phyloP scores from a whole-genome alignment of 1,140 invertebrate species.

The Glossosoma conforme region DNA sequence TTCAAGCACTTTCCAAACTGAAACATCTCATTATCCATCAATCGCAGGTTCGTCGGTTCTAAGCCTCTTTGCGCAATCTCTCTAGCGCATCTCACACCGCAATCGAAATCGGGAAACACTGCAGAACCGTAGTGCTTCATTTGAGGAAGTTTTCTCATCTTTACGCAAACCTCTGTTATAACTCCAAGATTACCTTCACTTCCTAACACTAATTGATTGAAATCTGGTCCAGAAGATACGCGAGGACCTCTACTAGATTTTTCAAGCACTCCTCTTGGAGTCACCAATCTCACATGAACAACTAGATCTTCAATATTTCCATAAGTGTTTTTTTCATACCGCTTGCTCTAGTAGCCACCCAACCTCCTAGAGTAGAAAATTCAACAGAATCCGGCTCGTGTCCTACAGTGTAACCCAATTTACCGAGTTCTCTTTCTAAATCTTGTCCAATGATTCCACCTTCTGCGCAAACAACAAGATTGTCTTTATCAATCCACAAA shows the following conservation, averaged over 20 bases:
- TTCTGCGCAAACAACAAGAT: constrained; percentile 73
- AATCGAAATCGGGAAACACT: constrained; percentile 88
- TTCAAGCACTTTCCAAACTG: constrained; percentile 88
- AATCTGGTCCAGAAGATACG: constrained; percentile 91
- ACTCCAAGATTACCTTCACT: constrained; percentile 95
- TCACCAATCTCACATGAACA: constrained; percentile 85
- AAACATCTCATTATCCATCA: constrained; percentile 98
- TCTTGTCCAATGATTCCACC: constrained; percentile 94
- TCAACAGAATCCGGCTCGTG: constrained; percentile 98
- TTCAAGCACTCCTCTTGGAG: constrained; percentile 75
- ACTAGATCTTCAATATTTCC: constrained; percentile 96
- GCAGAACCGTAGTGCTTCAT: constrained; percentile 86
- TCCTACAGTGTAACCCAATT: constrained; percentile 71
- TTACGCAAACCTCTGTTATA: constrained; percentile 89
- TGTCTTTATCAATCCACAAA: constrained; percentile 83
- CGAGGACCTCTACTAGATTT: constrained; percentile 64
- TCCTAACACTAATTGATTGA: constrained; percentile 93
- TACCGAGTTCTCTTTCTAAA: constrained; percentile 69
- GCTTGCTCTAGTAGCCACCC: constrained; percentile 96
- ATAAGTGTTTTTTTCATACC: constrained; percentile 99
- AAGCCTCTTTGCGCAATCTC: constrained; percentile 73
- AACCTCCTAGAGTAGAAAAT: constrained; percentile 94
- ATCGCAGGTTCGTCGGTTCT: constrained; percentile 88
- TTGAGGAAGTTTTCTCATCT: constrained; percentile 84
- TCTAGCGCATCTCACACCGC: constrained; percentile 80